phyloP scores from a whole-genome alignment of 2,888 invertebrate species.

The Andrena chrysosceles region DNA sequence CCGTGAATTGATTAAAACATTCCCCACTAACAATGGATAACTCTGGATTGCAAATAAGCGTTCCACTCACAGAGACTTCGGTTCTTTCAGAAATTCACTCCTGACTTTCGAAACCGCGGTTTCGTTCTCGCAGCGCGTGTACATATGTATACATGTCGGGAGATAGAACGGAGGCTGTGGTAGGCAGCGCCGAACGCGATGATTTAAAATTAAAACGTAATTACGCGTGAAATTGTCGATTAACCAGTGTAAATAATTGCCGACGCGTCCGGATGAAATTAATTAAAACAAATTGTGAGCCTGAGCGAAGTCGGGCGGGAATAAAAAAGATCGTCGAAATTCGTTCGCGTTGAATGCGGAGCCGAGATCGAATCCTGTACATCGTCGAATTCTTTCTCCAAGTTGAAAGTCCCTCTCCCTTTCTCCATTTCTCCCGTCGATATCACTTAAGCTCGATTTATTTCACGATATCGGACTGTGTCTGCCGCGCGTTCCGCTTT shows the following conservation, averaged over 20 bases:
- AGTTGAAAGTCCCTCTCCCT: background rate
- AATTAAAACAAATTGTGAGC: constrained; percentile 46
- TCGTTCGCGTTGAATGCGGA: constrained; percentile 17
- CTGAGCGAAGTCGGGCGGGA: background rate
- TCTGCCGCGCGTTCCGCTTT: constrained; percentile 52
- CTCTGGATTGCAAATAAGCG: background rate
- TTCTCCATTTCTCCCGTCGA: constrained; percentile 19
- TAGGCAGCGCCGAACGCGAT: constrained; percentile 12
- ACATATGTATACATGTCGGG: background rate
- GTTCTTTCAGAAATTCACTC: background rate
- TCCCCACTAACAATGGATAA: background rate
- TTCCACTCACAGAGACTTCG: background rate
- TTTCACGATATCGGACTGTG: constrained; percentile 62
- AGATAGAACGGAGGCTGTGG: background rate
- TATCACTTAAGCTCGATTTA: constrained; percentile 63
- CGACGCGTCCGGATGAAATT: constrained; percentile 43
- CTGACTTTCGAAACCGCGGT: background rate
- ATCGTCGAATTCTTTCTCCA: background rate
- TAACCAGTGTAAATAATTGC: constrained; percentile 57
- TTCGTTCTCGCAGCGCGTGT: background rate
- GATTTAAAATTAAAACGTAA: constrained; percentile 48
- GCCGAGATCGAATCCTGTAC: constrained; percentile 9
- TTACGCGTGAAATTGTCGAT: constrained; percentile 59
- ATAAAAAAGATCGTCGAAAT: constrained; percentile 33
- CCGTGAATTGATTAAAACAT: background rate